Evolutionary conservation across 2,797 vertebrate species (phyloP).

Genomic region (Melanogrammus aeglefinus): DNA sequence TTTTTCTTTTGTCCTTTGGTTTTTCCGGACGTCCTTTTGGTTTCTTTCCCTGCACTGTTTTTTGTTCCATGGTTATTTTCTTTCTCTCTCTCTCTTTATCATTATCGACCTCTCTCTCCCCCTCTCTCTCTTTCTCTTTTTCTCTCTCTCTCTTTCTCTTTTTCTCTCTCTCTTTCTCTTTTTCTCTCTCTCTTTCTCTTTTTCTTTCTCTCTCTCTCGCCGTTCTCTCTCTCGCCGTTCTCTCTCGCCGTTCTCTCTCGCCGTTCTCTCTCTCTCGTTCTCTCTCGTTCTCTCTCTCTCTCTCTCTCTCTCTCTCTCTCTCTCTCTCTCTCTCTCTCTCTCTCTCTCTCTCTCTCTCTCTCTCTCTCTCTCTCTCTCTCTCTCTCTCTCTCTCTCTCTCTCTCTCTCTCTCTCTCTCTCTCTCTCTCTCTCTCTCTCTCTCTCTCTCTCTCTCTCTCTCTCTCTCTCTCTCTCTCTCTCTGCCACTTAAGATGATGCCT

Average conservation of each 20-base stretch:
- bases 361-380: too few species aligned
- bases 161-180: too few species aligned
- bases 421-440: constrained; percentile 57
- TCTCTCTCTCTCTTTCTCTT: too few species aligned
- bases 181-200: constrained; percentile 34
- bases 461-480: background rate
- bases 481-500: constrained; percentile 93
- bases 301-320: constrained; percentile 27
- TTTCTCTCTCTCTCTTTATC: constrained; percentile 60
- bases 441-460: background rate
- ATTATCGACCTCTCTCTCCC: background rate
- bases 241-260: background rate
- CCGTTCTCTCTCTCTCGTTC: background rate
- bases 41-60: constrained; percentile 61
- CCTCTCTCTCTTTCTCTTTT: background rate
- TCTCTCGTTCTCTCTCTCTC: background rate
- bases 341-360: background rate
- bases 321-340: constrained; percentile 60
- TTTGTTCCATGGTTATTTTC: constrained; percentile 24
- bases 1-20: constrained; percentile 25
- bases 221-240: background rate
- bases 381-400: too few species aligned
- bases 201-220: constrained; percentile 42
- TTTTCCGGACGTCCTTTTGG: constrained; percentile 26
- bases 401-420: too few species aligned